Conservation (phyloP, 1,140 invertebrate genomes). For the Leptonema lineaticorne region DNA sequence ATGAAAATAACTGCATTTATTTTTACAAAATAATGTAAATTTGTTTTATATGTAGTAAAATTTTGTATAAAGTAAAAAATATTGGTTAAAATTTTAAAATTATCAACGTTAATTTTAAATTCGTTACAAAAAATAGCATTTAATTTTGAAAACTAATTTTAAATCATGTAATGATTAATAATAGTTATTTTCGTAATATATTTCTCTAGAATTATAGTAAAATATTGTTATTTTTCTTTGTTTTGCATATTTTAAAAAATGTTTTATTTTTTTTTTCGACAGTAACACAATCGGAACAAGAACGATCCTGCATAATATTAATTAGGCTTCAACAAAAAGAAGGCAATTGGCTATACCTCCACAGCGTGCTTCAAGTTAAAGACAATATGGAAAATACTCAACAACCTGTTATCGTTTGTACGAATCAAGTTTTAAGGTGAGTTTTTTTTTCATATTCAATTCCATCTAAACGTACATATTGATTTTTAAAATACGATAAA, state of each 20-base stretch:
- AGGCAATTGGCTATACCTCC: conserved; percentile 93
- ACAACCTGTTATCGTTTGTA: conserved; percentile 93
- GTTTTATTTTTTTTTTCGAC: conserved; percentile 41
- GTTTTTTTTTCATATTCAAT: conserved; percentile 27
- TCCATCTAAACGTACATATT: not conserved
- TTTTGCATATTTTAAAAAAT: not conserved
- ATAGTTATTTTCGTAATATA: too few relatives aligned
- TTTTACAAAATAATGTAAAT: too few relatives aligned
- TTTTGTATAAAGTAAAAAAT: too few relatives aligned
- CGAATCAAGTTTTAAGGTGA: conserved; percentile 95
- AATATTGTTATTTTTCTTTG: conserved; percentile 3
- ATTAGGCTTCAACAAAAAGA: conserved; percentile 82
- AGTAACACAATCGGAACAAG: conserved; percentile 95
- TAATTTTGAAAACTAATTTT: too few relatives aligned
- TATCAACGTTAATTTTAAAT: too few relatives aligned
- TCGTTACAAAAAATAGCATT: too few relatives aligned
- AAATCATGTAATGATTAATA: too few relatives aligned
- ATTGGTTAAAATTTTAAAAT: too few relatives aligned
- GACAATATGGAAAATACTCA: conserved; percentile 85
- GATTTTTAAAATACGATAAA: too few relatives aligned
- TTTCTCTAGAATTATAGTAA: too few relatives aligned
- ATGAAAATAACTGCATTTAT: too few relatives aligned
- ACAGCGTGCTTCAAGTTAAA: conserved; percentile 90
- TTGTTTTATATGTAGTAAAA: too few relatives aligned
- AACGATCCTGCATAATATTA: conserved; percentile 91